phyloP scores from a whole-genome alignment of 1,140 invertebrate genomes.

The Drosophila biarmipes region DNA sequence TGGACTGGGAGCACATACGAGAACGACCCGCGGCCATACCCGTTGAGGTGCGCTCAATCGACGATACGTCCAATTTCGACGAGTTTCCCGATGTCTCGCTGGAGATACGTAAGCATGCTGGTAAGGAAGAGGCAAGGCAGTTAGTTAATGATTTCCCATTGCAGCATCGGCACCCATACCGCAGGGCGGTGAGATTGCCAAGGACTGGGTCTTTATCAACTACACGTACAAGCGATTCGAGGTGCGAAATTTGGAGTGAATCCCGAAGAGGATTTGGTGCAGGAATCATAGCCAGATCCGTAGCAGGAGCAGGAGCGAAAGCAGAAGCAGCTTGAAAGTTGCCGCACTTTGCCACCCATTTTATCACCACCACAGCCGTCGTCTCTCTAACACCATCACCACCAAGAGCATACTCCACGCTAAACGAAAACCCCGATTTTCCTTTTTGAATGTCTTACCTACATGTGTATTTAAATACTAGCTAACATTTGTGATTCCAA shows the following conservation, averaged over 20 bases:
- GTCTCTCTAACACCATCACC: constrained; percentile 73
- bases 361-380: constrained; percentile 49
- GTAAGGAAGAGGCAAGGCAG: no score
- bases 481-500: constrained; percentile 82
- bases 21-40: constrained; percentile 98
- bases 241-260: constrained; percentile 85
- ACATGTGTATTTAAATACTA: constrained; percentile 83
- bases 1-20: constrained; percentile 98
- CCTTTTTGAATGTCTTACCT: constrained; percentile 78
- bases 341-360: constrained; percentile 76
- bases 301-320: constrained; percentile 25
- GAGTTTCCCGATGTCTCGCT: constrained; percentile 99
- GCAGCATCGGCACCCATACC: constrained; percentile 92
- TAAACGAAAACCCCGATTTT: constrained; percentile 70
- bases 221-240: constrained; percentile 99
- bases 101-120: constrained; percentile 94
- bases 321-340: constrained; percentile 52
- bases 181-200: constrained; percentile 93
- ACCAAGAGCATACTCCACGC: constrained; percentile 65
- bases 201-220: constrained; percentile 99
- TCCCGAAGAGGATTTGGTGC: constrained; percentile 26
- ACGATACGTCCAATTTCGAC: constrained; percentile 99
- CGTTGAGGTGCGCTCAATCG: constrained; percentile 96
- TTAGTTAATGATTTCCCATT: not conserved
- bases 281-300: constrained; percentile 4